Evolutionary conservation across 1,140 invertebrate genomes (phyloP).

Genomic region (Caenorhabditis latens): DNA sequence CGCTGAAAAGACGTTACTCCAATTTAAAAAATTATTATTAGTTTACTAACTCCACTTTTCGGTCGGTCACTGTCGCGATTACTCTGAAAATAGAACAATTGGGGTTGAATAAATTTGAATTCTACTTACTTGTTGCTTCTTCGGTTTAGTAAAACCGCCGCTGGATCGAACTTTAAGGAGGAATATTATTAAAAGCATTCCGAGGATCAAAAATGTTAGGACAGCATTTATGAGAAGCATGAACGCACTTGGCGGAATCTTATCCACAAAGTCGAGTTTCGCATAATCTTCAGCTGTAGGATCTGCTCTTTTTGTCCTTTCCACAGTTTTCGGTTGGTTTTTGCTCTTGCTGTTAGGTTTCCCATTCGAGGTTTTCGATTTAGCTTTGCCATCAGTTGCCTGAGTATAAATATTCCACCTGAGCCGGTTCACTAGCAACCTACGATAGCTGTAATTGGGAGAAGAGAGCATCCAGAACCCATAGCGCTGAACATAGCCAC

Average conservation of each 20-base stretch:
- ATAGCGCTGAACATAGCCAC: background rate
- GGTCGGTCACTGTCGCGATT: background rate
- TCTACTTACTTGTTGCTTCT: background rate
- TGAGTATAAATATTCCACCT: no score
- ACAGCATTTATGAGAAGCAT: constrained; percentile 28
- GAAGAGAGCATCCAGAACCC: background rate
- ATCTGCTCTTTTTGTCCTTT: background rate
- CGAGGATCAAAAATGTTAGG: background rate
- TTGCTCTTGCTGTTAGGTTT: background rate
- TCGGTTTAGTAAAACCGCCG: background rate
- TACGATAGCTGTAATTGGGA: constrained; percentile 12
- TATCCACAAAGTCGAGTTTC: background rate
- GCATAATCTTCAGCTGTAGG: background rate
- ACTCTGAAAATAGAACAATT: background rate
- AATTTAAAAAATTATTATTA: background rate
- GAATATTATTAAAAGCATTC: background rate
- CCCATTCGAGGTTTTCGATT: background rate
- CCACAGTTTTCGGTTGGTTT: background rate
- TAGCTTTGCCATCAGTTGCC: no score
- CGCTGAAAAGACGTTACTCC: background rate
- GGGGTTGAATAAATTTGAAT: background rate
- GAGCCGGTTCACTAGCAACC: background rate
- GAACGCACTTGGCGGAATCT: constrained; percentile 7
- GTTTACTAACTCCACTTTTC: background rate
- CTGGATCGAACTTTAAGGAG: background rate